phyloP scores from a whole-genome alignment of 1,140 invertebrate genomes.

The Apis mellifera region DNA sequence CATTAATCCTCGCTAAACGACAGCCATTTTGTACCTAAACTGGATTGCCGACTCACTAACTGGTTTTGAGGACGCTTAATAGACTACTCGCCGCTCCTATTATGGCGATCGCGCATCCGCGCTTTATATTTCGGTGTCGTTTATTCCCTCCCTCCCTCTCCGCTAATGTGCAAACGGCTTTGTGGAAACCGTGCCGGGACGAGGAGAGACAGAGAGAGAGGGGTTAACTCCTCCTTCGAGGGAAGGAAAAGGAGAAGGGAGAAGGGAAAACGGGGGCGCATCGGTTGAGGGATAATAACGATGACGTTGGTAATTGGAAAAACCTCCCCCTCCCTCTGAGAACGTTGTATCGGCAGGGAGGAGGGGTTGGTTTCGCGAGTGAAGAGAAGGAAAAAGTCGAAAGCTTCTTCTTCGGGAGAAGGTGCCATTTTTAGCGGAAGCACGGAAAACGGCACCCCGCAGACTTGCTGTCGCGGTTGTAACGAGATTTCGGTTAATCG shows the following conservation, averaged over 20 bases:
- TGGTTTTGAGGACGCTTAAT: constrained; percentile 81
- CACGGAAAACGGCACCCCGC: not conserved
- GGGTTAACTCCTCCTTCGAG: constrained; percentile 5
- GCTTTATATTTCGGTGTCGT: constrained; percentile 67
- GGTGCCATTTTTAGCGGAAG: too few species aligned
- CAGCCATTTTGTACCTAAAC: constrained; percentile 82
- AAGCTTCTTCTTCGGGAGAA: too few species aligned
- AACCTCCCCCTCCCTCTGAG: too few species aligned
- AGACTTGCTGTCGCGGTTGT: constrained; percentile 46
- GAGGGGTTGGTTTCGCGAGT: too few species aligned
- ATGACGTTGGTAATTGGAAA: constrained; percentile 1
- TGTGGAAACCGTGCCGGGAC: constrained; percentile 33
- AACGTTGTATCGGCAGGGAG: too few species aligned
- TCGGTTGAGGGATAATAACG: too few species aligned
- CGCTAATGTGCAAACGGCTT: constrained; percentile 65
- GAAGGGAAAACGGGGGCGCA: too few species aligned
- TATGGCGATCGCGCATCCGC: constrained; percentile 71
- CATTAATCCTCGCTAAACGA: constrained; percentile 82
- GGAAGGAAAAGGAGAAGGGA: too few species aligned
- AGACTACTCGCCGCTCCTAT: constrained; percentile 78
- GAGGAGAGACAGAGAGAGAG: not conserved
- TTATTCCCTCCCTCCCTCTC: constrained; percentile 67
- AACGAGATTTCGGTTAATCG: constrained; percentile 69
- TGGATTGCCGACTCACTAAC: constrained; percentile 82
- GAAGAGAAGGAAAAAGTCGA: not conserved